These are phyloP conservation scores for Limanda limanda DNA, from an alignment of 2,113 vertebrate genomes.

Conservation along the genomic window DNA sequence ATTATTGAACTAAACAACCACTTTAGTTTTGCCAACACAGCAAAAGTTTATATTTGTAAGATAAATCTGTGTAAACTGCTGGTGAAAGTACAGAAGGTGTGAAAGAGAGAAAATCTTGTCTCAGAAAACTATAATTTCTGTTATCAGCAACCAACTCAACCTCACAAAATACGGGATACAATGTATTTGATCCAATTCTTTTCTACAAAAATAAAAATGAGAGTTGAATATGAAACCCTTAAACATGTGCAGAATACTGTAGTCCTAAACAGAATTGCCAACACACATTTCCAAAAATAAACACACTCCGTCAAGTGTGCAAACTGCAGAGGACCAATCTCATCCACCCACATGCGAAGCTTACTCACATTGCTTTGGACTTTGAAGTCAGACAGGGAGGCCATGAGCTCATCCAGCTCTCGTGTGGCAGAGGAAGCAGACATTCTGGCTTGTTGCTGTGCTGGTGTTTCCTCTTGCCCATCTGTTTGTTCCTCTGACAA, in stretches of 20 bases:
- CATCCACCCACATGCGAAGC: neutral
- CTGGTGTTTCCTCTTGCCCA: conserved; percentile 82
- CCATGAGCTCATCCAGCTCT: conserved; percentile 97
- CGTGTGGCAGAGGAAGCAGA: conserved; percentile 96
- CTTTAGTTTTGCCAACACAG: neutral
- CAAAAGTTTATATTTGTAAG: neutral
- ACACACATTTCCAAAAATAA: conserved; percentile 31
- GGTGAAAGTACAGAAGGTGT: neutral
- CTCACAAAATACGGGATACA: neutral
- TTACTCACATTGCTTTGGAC: conserved; percentile 84
- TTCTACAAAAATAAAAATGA: conserved; percentile 5
- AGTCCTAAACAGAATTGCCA: neutral
- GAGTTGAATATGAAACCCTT: neutral
- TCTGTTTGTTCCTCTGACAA: conserved; percentile 83
- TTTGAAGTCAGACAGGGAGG: conserved; percentile 97
- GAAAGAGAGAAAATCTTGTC: neutral
- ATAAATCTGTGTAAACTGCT: neutral
- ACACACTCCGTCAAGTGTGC: neutral
- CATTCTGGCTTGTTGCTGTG: conserved; percentile 93
- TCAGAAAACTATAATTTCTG: neutral
- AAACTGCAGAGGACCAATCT: neutral
- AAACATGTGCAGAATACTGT: neutral
- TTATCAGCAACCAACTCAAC: neutral
- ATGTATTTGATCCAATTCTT: neutral
- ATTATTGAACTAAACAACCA: neutral